A percentile compares a stretch with the other conserved stretches of the same genome.
phyloP scores from a whole-genome alignment of 2,797 vertebrate species.

The Melanotaenia boesemani region DNA sequence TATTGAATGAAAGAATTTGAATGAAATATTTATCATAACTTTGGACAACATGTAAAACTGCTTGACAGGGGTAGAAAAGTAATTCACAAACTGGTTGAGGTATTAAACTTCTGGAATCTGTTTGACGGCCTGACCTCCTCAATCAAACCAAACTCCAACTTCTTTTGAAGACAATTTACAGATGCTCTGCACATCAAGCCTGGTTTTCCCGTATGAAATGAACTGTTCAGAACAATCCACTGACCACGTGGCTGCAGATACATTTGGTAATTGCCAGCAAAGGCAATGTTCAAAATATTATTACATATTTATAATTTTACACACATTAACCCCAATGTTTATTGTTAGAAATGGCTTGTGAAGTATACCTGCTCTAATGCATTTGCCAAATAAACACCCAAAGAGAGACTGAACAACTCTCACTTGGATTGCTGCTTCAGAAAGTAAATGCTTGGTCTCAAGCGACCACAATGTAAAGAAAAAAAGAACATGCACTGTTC shows the following conservation, averaged over 20 bases:
- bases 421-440: constrained; percentile 50
- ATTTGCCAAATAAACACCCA: constrained; percentile 51
- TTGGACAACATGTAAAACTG: constrained; percentile 73
- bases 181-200: constrained; percentile 5
- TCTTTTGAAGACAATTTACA: constrained; percentile 26
- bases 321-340: constrained; percentile 32
- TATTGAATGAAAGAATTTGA: constrained; percentile 61
- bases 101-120: constrained; percentile 10
- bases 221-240: constrained; percentile 17
- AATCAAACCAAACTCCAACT: constrained; percentile 24
- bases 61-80: constrained; percentile 55
- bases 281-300: constrained; percentile 7
- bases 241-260: constrained; percentile 33
- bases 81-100: constrained; percentile 37
- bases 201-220: constrained; percentile 15
- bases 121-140: not conserved
- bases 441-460: constrained; percentile 48
- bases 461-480: constrained; percentile 23
- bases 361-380: constrained; percentile 35
- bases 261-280: constrained; percentile 27
- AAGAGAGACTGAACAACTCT: constrained; percentile 39
- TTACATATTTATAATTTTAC: constrained; percentile 11
- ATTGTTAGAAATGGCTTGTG: constrained; percentile 21
- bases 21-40: constrained; percentile 66
- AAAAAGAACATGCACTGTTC: constrained; percentile 7